These are phyloP conservation scores for Mormyrus lacerda DNA, from an alignment of 2,113 vertebrate species.

Conservation along the genomic window DNA sequence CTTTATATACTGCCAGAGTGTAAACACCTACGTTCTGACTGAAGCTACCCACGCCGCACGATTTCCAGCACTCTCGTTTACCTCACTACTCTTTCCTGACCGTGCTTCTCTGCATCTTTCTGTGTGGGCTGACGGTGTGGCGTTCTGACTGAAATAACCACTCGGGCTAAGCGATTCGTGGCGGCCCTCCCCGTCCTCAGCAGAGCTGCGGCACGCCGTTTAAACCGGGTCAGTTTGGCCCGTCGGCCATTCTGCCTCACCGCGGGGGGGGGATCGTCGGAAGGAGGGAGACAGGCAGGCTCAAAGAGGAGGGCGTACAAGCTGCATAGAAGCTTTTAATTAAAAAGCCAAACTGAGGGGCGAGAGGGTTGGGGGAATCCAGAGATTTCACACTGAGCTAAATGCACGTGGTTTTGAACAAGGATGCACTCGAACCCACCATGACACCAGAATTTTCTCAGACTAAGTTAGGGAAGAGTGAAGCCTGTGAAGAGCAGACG, in stretches of 20 bases:
- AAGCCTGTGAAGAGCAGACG: neutral
- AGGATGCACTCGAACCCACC: neutral
- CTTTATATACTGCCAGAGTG: neutral
- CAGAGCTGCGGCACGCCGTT: neutral
- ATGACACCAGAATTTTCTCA: neutral
- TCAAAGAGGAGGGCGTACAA: neutral
- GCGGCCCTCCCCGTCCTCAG: neutral
- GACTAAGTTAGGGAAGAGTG: neutral
- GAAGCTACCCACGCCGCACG: neutral
- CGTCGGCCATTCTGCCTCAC: neutral
- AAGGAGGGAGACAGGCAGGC: neutral
- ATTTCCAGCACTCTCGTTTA: neutral
- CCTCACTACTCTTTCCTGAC: neutral
- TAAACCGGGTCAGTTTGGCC: neutral
- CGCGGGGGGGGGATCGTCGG: neutral
- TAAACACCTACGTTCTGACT: neutral
- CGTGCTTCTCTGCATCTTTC: neutral
- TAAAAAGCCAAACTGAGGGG: neutral
- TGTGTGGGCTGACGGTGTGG: neutral
- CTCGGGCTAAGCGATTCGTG: neutral
- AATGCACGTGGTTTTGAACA: neutral
- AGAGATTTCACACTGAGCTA: neutral
- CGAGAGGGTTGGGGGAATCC: neutral
- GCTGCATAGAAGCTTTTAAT: neutral
- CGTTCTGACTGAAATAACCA: neutral